Evolutionary conservation across 2,888 invertebrate genomes (phyloP).

Genomic region (Sesia bembeciformis): DNA sequence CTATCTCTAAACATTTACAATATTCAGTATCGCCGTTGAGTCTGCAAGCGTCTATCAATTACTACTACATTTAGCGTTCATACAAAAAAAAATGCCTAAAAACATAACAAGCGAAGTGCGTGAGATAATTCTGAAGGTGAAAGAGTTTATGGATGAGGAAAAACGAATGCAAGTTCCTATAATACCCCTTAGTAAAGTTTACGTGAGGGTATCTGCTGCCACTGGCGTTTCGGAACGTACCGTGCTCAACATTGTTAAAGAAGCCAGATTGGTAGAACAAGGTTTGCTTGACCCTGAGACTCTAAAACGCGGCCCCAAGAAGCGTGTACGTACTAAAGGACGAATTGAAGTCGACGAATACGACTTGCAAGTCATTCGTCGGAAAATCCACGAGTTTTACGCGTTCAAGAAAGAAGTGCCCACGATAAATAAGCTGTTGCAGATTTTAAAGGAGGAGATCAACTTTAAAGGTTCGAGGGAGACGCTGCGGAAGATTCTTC

Average conservation of each 20-base stretch:
- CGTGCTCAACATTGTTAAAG: slow-evolving; percentile 59
- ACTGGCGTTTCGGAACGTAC: slow-evolving; percentile 65
- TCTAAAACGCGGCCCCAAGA: slow-evolving; percentile 55
- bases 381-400: slow-evolving; percentile 66
- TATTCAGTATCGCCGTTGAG: no score
- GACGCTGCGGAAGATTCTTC: slow-evolving; percentile 55
- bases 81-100: slow-evolving; percentile 48
- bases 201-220: slow-evolving; percentile 60
- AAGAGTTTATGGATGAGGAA: slow-evolving; percentile 67
- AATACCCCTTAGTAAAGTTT: slow-evolving; percentile 64
- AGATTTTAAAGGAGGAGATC: slow-evolving; percentile 61
- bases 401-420: slow-evolving; percentile 66
- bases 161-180: slow-evolving; percentile 68
- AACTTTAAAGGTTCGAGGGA: slow-evolving; percentile 64
- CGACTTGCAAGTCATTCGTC: slow-evolving; percentile 56
- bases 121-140: slow-evolving; percentile 64
- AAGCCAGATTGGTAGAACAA: slow-evolving; percentile 61
- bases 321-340: slow-evolving; percentile 58
- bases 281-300: slow-evolving; percentile 60
- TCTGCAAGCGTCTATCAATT: no score
- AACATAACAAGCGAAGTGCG: slow-evolving; percentile 63
- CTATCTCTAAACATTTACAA: no score
- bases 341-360: slow-evolving; percentile 64
- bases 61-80: not conserved
- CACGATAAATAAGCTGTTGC: slow-evolving; percentile 58